Percentiles rank a stretch among this genome's conserved stretches.
Conservation (phyloP, 1,140 invertebrate species). For the Zaprionus vittiger region DNA sequence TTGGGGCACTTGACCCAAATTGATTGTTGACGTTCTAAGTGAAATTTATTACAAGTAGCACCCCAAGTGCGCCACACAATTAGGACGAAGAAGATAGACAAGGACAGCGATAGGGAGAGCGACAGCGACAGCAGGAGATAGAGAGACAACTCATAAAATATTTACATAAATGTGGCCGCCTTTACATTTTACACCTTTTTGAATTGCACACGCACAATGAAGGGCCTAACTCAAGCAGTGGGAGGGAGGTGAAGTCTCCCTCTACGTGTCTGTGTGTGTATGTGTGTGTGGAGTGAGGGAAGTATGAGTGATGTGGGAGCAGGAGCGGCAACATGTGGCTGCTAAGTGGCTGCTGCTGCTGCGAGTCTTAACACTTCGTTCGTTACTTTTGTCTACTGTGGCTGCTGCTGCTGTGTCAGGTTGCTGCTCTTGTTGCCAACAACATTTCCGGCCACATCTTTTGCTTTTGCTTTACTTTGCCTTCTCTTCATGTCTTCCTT, state of each 20-base stretch:
- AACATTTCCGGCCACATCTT: constrained; percentile 55
- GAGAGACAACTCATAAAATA: constrained; percentile 37
- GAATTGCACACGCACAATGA: constrained; percentile 42
- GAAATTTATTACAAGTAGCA: constrained; percentile 16
- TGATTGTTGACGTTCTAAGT: constrained; percentile 14
- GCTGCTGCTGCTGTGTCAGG: constrained; percentile 5
- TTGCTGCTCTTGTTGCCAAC: constrained; percentile 23
- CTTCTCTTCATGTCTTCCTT: constrained; percentile 39
- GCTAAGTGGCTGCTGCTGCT: constrained; percentile 44
- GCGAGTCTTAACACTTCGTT: constrained; percentile 23
- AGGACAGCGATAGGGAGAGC: background rate
- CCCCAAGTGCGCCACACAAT: constrained; percentile 26
- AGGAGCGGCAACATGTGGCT: constrained; percentile 63
- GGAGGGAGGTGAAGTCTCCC: background rate
- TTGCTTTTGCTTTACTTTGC: constrained; percentile 15
- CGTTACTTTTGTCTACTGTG: constrained; percentile 12
- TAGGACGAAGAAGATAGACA: constrained; percentile 13
- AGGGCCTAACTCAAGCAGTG: constrained; percentile 6
- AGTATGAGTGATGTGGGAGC: background rate
- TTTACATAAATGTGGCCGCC: constrained; percentile 56
- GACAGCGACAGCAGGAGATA: constrained; percentile 1
- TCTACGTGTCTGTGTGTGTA: background rate
- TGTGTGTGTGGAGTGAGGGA: background rate
- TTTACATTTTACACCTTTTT: constrained; percentile 78
- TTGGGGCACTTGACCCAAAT: constrained; percentile 24